phyloP scores from a whole-genome alignment of 2,113 vertebrate genomes.

The Eudyptes chrysolophus region DNA sequence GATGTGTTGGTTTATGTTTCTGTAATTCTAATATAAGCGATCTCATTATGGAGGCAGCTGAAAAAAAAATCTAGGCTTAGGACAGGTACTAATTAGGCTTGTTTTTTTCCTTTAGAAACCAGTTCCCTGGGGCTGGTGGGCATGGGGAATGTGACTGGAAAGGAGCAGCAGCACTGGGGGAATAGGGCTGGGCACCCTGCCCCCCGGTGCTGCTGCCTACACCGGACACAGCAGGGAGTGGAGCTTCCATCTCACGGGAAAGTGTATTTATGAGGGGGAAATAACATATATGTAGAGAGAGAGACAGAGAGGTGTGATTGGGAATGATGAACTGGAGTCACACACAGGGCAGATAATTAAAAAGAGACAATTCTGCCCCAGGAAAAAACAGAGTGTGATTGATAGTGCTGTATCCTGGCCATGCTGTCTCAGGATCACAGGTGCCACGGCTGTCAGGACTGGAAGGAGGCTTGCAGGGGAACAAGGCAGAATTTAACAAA shows the following conservation, averaged over 20 bases:
- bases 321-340: not conserved
- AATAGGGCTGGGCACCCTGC: not conserved
- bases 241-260: not conserved
- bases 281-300: not conserved
- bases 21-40: not conserved
- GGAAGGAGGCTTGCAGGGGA: not conserved
- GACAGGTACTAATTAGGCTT: not conserved
- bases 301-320: not conserved
- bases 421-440: not conserved
- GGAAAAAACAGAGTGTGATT: not conserved
- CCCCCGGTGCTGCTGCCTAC: fast-evolving
- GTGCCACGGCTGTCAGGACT: not conserved
- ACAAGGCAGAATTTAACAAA: not conserved
- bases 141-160: not conserved
- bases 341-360: not conserved
- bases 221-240: not conserved
- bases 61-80: not conserved
- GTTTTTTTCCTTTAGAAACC: not conserved
- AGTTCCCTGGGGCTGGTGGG: not conserved
- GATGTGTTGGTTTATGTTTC: not conserved
- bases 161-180: not conserved
- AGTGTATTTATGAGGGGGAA: not conserved
- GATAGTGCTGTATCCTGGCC: not conserved
- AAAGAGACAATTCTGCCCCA: not conserved
- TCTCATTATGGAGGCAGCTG: not conserved